Evolutionary conservation across 2,888 invertebrate species (phyloP), one percentile per base, ranked within the genome.

Genomic region (Linyphia triangularis): DNA sequence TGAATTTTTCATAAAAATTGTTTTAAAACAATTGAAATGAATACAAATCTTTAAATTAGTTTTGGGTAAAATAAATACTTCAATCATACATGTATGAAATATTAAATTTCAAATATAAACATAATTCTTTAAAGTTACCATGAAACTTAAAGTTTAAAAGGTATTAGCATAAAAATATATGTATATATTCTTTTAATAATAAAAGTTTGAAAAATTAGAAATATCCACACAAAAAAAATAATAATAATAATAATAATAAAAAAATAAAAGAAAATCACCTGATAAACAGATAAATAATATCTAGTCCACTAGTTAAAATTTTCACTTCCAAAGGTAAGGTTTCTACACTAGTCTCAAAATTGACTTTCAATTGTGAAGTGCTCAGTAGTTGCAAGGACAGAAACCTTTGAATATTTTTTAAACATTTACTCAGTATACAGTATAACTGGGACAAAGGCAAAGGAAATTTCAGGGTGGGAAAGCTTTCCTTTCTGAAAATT

Each of bases 401-500:
- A 61, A 69, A 69, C 30, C 30, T 65, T 16, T 43, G 51, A 0
- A 67, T 16, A 24, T 26, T 37, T 19, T 73, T 73, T 33, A 88
- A 22, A 28, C 81, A 75, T 22, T 61, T 28, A 67, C 40, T 51
- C 33, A 83, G 5, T 63, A 65, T 70, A 33, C 16, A 7, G 19
- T 16, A 37, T 16, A 83, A 33, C 10, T 83, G 24, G 9, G 10
- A 22, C 22, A 33, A 51, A 30, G 73, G 81, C 19, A 83, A 5
- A 26, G 83, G 37, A 37, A 28, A 72, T 3, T 51, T 51, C 13
- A 51, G n/a, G 51, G 51, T n/a, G 3, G 88, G 65, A 6, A 75
- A 26, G 30, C 57, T 57, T 28, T 83, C 67, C 77, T 88, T 88
- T 24, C 88, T 88, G 59, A 9, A 78, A 84, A 75, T 10, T 9